Evolutionary conservation across 2,888 invertebrate species (phyloP), one percentile per base, ranked within the genome.

Genomic region (Dicroscelio sp.): DNA sequence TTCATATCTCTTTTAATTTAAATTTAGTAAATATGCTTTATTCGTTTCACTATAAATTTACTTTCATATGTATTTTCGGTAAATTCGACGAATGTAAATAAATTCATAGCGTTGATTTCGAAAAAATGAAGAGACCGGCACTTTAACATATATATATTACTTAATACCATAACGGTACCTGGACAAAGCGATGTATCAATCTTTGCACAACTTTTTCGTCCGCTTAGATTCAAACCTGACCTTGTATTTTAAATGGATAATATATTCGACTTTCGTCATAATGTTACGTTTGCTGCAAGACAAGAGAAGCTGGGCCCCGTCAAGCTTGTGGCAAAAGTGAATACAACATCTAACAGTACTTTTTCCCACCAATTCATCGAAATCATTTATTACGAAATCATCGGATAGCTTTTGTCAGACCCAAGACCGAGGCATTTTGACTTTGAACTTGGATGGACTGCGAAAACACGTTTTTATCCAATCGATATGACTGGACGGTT

Each of bases 171-270:
- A 86, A 86, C 86, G 86, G 86, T 80, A 78, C 63, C 43, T 60
- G 67, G 43, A 38, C 27, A 78, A 52, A n/a, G n/a, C n/a, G n/a
- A 58, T 79, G 63, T 71, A 80, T 63, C 58, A 75, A 82, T 67
- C 87, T 87, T 87, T 82, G 87, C 73, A 86, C 80, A 78, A 86
- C 86, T 80, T 86, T 80, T 86, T 82, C 80, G 63, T 55, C 65
- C 79, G 71, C 71, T 82, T 87, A 87, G 88, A 82, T 76, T 69
- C 31, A 60, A 88, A 76, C 82, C 82, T 83, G 83, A 88, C 88
- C 82, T 88, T 88, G 88, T 88, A 58, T 67, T 83, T 88, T 82
- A 76, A 88, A 78, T 71, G 84, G 73, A 63, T 65, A 84, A 83
- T 76, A 83, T 83, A 84, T 71, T 60, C 71, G 88, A 27, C 79